Evolutionary conservation across 1,140 invertebrate species (phyloP).

Genomic region (Bombus sibiricus): DNA sequence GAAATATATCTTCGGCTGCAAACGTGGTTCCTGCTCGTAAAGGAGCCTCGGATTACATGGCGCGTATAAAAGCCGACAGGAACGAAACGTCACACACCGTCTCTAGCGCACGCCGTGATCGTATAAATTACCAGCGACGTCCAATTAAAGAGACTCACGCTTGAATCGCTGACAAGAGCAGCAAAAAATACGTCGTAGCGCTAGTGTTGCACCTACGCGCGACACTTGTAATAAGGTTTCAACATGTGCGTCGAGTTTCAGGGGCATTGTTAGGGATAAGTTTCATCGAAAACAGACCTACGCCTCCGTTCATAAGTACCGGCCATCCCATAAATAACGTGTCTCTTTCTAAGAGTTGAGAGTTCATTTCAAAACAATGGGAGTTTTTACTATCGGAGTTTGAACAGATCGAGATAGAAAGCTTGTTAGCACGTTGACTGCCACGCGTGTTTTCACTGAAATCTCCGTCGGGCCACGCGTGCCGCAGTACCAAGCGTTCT

Average conservation of each 20-base stretch:
- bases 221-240: conserved; percentile 5
- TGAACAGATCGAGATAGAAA: too few species aligned
- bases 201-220: background rate
- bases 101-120: conserved; percentile 16
- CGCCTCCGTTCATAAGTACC: too few species aligned
- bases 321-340: too few species aligned
- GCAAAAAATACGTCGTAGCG: background rate
- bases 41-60: conserved; percentile 24
- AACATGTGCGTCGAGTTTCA: background rate
- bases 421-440: too few species aligned
- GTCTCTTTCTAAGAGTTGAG: too few species aligned
- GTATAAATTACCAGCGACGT: conserved; percentile 53
- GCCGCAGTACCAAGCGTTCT: too few species aligned
- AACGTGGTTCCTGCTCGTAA: conserved; percentile 13
- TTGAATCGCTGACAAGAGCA: conserved; percentile 5
- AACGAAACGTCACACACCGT: conserved; percentile 27
- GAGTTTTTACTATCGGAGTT: too few species aligned
- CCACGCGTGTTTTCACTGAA: too few species aligned
- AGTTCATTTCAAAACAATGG: too few species aligned
- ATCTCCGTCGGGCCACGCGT: too few species aligned
- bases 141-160: conserved; percentile 49
- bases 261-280: too few species aligned
- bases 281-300: too few species aligned
- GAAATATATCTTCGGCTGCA: conserved; percentile 31
- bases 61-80: conserved; percentile 17